Percentiles rank a stretch among this genome's conserved stretches.
Evolutionary conservation across 2,797 vertebrate species (phyloP).

Genomic region (Pseudopleuronectes americanus): DNA sequence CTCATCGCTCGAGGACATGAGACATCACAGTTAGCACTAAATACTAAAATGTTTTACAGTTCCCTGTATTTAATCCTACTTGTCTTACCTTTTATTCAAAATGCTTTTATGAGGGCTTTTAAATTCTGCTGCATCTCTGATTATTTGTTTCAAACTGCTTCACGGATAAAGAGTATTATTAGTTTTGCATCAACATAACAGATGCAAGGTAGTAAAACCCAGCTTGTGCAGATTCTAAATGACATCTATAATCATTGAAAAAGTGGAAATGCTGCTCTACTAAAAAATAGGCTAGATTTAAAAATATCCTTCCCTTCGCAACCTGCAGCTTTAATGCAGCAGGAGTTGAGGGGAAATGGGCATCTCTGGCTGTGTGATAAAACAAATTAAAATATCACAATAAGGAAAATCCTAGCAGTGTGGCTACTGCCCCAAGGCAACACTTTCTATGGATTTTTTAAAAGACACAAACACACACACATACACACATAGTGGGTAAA

Average conservation of each 20-base stretch:
- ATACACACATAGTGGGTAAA: too few species aligned
- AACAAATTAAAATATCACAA: constrained; percentile 48
- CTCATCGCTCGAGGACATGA: neutral
- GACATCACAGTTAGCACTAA: constrained; percentile 17
- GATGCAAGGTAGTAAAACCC: constrained; percentile 19
- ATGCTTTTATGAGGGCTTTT: neutral
- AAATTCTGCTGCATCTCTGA: neutral
- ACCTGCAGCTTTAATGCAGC: constrained; percentile 67
- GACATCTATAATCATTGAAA: constrained; percentile 43
- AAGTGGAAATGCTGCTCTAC: constrained; percentile 13
- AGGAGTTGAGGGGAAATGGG: constrained; percentile 41
- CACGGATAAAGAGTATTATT: constrained; percentile 24
- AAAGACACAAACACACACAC: constrained; percentile 26
- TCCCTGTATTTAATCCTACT: neutral
- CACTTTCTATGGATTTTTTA: constrained; percentile 52
- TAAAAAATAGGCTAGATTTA: constrained; percentile 44
- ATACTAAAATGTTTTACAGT: neutral
- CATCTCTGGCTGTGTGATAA: constrained; percentile 52
- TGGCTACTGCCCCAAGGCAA: constrained; percentile 43
- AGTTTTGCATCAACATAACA: constrained; percentile 18
- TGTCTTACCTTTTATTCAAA: neutral
- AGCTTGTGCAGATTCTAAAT: constrained; percentile 13
- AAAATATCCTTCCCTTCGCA: constrained; percentile 50
- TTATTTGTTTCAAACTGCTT: constrained; percentile 18
- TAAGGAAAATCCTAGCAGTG: constrained; percentile 46